phyloP scores from a whole-genome alignment of 2,888 invertebrate species.

The Acleris sparsana region DNA sequence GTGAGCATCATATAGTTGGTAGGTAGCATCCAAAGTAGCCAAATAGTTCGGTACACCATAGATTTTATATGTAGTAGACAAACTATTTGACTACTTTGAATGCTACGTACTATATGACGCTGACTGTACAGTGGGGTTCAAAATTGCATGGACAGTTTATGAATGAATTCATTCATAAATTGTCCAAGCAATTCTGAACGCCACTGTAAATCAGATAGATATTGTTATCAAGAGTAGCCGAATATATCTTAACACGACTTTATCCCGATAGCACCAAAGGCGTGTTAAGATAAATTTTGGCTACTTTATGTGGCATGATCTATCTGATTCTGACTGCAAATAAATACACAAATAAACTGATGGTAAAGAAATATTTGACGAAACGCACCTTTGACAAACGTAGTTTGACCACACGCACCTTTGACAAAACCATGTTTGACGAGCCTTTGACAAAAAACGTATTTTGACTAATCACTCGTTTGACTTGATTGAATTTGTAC shows the following conservation, averaged over 20 bases:
- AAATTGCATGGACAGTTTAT: too few relatives aligned
- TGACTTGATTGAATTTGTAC: too few relatives aligned
- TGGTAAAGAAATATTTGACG: background rate
- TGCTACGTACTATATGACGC: too few relatives aligned
- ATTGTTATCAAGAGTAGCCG: too few relatives aligned
- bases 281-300: slow-evolving; percentile 8
- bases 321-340: background rate
- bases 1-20: slow-evolving; percentile 1
- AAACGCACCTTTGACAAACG: slow-evolving; percentile 5
- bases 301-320: background rate
- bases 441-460: too few relatives aligned
- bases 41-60: slow-evolving; percentile 3
- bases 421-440: slow-evolving; percentile 4
- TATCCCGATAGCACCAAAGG: slow-evolving; percentile 4
- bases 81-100: too few relatives aligned
- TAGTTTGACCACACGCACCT: background rate
- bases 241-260: slow-evolving; percentile 5
- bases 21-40: background rate
- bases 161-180: too few relatives aligned
- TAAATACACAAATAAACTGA: background rate
- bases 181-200: too few relatives aligned
- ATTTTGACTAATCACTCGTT: too few relatives aligned
- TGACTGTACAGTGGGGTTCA: background rate
- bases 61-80: slow-evolving; percentile 1
- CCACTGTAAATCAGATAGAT: too few relatives aligned